phyloP scores from a whole-genome alignment of 2,888 invertebrate species.

The Tiliacea aurago region DNA sequence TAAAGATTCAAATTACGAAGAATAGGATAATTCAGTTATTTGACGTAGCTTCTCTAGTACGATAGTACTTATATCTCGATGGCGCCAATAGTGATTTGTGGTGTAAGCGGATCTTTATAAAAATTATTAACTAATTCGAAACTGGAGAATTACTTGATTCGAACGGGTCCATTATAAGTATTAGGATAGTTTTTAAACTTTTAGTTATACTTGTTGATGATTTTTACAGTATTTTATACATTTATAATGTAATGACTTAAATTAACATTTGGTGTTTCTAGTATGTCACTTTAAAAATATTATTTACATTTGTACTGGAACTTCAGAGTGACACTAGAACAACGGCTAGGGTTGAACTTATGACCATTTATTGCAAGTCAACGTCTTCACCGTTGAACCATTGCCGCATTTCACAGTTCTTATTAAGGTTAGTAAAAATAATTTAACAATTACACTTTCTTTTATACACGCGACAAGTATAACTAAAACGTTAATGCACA shows the following conservation, averaged over 20 bases:
- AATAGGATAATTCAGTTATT: no score
- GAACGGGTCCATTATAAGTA: not conserved
- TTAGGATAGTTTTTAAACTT: not conserved
- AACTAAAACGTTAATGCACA: constrained; percentile 26
- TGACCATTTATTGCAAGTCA: no score
- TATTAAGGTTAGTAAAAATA: constrained; percentile 29
- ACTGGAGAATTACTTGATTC: not conserved
- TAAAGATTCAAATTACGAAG: no score
- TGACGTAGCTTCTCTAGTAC: no score
- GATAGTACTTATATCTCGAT: no score
- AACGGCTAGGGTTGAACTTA: constrained; percentile 10
- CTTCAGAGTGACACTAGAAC: not conserved
- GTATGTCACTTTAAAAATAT: constrained; percentile 24
- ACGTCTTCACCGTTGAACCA: not conserved
- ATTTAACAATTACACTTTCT: constrained; percentile 21
- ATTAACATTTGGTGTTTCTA: constrained; percentile 54
- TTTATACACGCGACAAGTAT: constrained; percentile 18
- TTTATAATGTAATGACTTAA: constrained; percentile 28
- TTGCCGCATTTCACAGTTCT: not conserved
- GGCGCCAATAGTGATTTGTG: not conserved
- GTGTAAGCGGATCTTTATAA: not conserved
- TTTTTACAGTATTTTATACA: constrained; percentile 36
- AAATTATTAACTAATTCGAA: not conserved
- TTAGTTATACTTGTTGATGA: constrained; percentile 51
- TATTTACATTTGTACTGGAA: constrained; percentile 51